Base-by-base conservation (phyloP, 1,140 invertebrate species). In the Sinonovacula constricta region DNA sequence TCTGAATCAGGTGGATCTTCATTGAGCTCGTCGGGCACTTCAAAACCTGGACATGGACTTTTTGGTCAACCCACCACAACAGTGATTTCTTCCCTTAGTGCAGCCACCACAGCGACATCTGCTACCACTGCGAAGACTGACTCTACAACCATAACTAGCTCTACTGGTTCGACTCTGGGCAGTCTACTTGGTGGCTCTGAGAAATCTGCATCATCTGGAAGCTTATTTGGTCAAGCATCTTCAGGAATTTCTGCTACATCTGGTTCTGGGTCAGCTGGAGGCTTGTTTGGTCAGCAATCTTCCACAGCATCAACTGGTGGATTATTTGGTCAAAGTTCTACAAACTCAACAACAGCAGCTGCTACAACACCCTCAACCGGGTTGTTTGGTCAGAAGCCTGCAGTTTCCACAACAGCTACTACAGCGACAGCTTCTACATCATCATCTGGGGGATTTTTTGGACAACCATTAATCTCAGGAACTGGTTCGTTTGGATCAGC, bases 301-400 rank as follows among this genome's bases (percentile, higher is more conserved):
- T 45, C 33, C 31, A 28, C 57, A 59, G 30, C 26, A 53, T 2
- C 68, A 22, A 24, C 36, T 28, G 53, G 65, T 28, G 59, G 54
- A 22, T 15, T 63, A 30, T 69, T 75, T 65, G 78, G 71, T 70
- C 63, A 65, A 36, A 26, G 33, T n/a, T 22, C 66, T 28, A 3
- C 77, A 12, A 57, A 22, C 2, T 26, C 57, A 65, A 34, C 14
- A 30, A 12, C 33, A 5, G 59, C 56, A 30, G 18, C 33, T 26
- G 59, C 56, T 39, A 34, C 59, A 4, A 36, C 57, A n/a, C n/a
- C n/a, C n/a, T n/a, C n/a, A 18, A 30, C 24, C 2, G 34, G 34
- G 34, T 15, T 30, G 22, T 59, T 59, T 59, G 57, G 57, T 31
- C 57, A 59, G n/a, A n/a, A n/a, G n/a, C n/a, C n/a, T n/a, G n/a